Conservation (phyloP, 92 coral and sea anemone species). For the Chrysogorgia sp. region DNA sequence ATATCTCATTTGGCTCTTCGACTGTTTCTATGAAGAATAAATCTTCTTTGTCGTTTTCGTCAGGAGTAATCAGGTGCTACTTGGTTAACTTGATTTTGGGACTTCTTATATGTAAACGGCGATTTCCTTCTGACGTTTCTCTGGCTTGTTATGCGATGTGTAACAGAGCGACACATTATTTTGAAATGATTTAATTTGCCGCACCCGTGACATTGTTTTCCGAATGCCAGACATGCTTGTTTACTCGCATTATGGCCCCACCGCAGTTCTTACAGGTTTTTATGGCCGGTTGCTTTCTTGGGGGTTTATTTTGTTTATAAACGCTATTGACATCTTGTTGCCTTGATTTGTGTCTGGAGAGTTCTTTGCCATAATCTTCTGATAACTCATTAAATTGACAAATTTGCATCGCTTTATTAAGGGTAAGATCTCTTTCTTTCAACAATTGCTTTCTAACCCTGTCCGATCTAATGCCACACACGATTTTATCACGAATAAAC, state of each 20-base stretch:
- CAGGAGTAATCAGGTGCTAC: conserved; percentile 11
- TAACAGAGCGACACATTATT: conserved; percentile 41
- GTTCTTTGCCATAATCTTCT: too few relatives aligned
- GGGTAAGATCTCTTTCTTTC: too few relatives aligned
- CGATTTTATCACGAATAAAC: too few relatives aligned
- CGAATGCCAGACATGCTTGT: too few relatives aligned
- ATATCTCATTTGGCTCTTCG: neutral
- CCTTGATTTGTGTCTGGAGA: too few relatives aligned
- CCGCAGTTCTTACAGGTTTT: conserved; percentile 37
- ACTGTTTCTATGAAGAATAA: conserved; percentile 39
- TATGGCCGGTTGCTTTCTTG: conserved; percentile 30
- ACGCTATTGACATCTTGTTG: too few relatives aligned
- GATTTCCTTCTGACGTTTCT: neutral
- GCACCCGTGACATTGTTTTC: too few relatives aligned
- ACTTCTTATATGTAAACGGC: conserved; percentile 25
- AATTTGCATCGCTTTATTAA: too few relatives aligned
- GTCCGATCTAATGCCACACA: too few relatives aligned
- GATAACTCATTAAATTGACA: too few relatives aligned
- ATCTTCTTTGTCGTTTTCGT: conserved; percentile 13
- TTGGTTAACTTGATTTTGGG: conserved; percentile 20
- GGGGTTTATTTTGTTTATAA: conserved; percentile 5
- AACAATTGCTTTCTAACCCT: too few relatives aligned
- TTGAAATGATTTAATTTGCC: conserved; percentile 43
- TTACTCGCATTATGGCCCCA: conserved; percentile 30
- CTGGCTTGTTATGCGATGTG: conserved; percentile 7